Evolutionary conservation across 1,140 invertebrate species (phyloP), one percentile per base, ranked within the genome.

Genomic region (Drosophila grimshawi): DNA sequence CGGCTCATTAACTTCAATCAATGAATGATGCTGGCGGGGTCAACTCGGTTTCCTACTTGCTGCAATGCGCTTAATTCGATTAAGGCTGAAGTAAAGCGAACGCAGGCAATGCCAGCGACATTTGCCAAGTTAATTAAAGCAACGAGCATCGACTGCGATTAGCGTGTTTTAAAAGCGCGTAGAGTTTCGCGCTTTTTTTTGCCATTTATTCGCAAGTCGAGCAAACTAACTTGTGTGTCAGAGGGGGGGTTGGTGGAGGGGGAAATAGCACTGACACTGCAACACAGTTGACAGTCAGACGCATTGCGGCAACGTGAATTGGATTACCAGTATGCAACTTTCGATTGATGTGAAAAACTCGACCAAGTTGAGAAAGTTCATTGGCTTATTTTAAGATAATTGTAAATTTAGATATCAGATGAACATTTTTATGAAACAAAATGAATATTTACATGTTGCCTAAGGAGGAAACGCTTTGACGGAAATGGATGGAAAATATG

Each of bases 1-100:
- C 69, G 86, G 52, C 71, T 73, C 80, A 89, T 89, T 89, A 89
- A 81, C 73, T 89, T 53, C 80, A 89, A 89, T 89, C 85, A 89
- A 89, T 89, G 74, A 63, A 29, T 43, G 39, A 67, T 52, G 53
- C 61, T 52, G 37, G 55, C 8, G 45, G 41, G 72, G 11, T 61
- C 56, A 60, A 43, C 8, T 29, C 2, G 35, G 6, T 30, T 37
- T 29, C 5, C 55, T 3, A 8, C 56, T 43, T 43, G 37, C 41
- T 41, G 61, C 77, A 68, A 59, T 49, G 63, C 57, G 11, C 4
- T 70, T 90, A 89, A 90, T 89, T 89, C 80, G 85, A 89, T 89
- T 90, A 89, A 71, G 78, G 49, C 68, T 67, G 67, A 70, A 75
- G 68, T 71, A 68, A 61, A 35, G 57, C 29, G 56, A 55, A 37